Evolutionary conservation across 35 echinoderm and acorn worm species (phyloP).

Genomic region (Eucidaris tribuloides): DNA sequence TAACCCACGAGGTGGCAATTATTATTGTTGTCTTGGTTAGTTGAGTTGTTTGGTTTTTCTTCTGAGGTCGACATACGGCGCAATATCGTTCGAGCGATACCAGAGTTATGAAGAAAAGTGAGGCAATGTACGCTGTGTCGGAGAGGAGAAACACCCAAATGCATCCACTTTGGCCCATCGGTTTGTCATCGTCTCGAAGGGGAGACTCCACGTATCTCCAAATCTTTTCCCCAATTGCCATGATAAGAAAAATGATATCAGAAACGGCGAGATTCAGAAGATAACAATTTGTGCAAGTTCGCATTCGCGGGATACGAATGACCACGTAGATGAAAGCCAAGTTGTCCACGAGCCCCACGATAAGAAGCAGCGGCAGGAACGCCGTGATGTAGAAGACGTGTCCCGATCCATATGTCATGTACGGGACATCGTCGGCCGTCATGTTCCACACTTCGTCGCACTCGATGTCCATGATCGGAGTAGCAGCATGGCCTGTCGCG

Average conservation of each 20-base stretch:
- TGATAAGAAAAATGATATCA: constrained; percentile 40
- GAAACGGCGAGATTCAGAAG: constrained; percentile 41
- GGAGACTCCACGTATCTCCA: constrained; percentile 28
- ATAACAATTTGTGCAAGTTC: constrained; percentile 39
- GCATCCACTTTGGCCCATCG: constrained; percentile 44
- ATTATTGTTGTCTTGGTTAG: neutral
- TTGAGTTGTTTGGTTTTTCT: neutral
- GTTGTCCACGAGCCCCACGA: constrained; percentile 30
- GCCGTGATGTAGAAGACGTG: neutral
- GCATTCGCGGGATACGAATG: constrained; percentile 17
- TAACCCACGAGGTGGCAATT: neutral
- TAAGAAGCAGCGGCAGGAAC: constrained; percentile 18
- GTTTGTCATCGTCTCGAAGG: constrained; percentile 15
- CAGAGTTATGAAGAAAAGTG: constrained; percentile 49
- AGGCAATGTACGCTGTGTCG: constrained; percentile 45
- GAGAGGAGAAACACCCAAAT: constrained; percentile 37
- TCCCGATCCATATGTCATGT: constrained; percentile 32
- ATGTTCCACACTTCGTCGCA: neutral
- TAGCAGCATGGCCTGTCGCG: neutral
- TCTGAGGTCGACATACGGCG: constrained; percentile 63
- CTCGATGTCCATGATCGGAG: neutral
- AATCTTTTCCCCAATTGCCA: constrained; percentile 53
- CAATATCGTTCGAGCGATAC: constrained; percentile 59
- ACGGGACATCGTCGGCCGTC: neutral
- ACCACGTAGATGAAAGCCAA: constrained; percentile 32